Evolutionary conservation across 1,140 invertebrate species (phyloP).

Genomic region (Acromyrmex heyeri): DNA sequence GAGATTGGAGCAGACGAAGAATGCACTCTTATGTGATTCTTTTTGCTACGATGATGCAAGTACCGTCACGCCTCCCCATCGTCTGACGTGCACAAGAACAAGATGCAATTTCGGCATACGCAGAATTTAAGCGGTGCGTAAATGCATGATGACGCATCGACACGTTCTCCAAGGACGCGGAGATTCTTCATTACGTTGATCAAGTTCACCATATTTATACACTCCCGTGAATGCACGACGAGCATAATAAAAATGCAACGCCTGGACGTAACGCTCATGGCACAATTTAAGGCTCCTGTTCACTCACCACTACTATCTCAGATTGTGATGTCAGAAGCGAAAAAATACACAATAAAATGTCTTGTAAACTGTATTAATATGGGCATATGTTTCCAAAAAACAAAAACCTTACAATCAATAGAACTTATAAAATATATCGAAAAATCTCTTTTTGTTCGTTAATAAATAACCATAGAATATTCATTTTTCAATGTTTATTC

Average conservation of each 20-base stretch:
- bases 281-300: too few relatives aligned
- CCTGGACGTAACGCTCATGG: not conserved
- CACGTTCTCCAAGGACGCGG: conserved; percentile 26
- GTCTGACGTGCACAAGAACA: not conserved
- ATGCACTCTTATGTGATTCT: not conserved
- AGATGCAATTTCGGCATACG: conserved; percentile 18
- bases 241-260: conserved; percentile 18
- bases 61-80: not conserved
- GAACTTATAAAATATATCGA: not conserved
- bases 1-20: conserved; percentile 15
- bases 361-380: too few relatives aligned
- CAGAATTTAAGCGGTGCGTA: not conserved
- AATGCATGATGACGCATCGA: conserved; percentile 30
- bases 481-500: too few relatives aligned
- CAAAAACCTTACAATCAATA: too few relatives aligned
- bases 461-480: too few relatives aligned
- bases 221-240: not conserved
- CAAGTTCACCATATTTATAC: conserved; percentile 58
- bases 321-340: too few relatives aligned
- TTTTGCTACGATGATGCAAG: conserved; percentile 37
- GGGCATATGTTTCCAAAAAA: too few relatives aligned
- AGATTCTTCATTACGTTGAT: conserved; percentile 16
- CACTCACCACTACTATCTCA: too few relatives aligned
- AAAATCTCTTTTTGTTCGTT: too few relatives aligned
- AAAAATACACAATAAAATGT: too few relatives aligned